These are phyloP conservation scores for Myiothlypis chrysogaster DNA, from an alignment of 2,797 vertebrate genomes.

Conservation along the genomic window DNA sequence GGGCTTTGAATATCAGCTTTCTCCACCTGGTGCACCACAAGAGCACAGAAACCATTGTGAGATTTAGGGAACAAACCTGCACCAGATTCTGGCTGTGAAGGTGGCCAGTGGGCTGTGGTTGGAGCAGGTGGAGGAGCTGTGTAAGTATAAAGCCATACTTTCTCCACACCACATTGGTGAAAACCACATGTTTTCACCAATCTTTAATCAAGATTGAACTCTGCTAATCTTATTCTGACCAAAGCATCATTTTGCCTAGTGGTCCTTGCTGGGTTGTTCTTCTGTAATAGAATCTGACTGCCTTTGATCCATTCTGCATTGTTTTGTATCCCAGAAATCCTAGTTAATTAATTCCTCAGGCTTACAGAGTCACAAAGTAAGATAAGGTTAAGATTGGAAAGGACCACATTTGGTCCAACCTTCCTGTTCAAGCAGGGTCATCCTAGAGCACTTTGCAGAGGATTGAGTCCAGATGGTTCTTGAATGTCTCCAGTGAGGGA, in stretches of 20 bases:
- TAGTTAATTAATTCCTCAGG: not conserved
- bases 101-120: not conserved
- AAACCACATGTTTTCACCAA: fast-evolving
- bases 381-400: not conserved
- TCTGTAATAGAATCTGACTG: not conserved
- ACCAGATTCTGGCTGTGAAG: not conserved
- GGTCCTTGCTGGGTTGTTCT: not conserved
- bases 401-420: not conserved
- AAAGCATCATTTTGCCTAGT: not conserved
- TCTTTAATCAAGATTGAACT: not conserved
- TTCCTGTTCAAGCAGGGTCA: not conserved
- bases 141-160: not conserved
- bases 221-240: not conserved
- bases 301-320: not conserved
- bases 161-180: not conserved
- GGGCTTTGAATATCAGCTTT: not conserved
- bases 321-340: not conserved
- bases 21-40: not conserved
- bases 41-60: not conserved
- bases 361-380: not conserved
- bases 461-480: not conserved
- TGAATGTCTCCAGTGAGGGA: not conserved
- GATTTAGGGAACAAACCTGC: not conserved
- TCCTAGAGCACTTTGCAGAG: not conserved
- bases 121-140: not conserved